A percentile compares a stretch with the other conserved stretches of the same genome.
Conservation (phyloP, 2,888 invertebrate species). For the Liopterus haemorrhoidalis region DNA sequence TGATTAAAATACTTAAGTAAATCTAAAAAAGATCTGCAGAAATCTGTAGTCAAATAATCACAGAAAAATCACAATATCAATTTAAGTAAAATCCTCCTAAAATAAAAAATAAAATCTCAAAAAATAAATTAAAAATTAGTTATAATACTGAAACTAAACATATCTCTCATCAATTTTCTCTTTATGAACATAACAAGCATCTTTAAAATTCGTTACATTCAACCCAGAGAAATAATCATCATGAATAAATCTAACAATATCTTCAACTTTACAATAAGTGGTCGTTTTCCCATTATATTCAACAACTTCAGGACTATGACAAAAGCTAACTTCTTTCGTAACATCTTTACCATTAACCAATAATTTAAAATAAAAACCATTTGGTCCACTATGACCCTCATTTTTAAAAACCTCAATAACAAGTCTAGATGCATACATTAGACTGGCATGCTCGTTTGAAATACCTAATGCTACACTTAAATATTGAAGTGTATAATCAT, state of each 20-base stretch:
- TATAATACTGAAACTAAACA: too few relatives aligned
- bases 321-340: slow-evolving; percentile 75
- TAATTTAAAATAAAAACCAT: slow-evolving; percentile 74
- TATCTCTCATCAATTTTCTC: slow-evolving; percentile 12
- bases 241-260: slow-evolving; percentile 79
- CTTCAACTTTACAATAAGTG: slow-evolving; percentile 77
- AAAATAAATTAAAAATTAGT: too few relatives aligned
- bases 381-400: slow-evolving; percentile 48
- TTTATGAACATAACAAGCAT: slow-evolving; percentile 56
- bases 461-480: slow-evolving; percentile 75
- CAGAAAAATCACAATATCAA: slow-evolving; percentile 7
- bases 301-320: slow-evolving; percentile 56
- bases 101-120: slow-evolving; percentile 19
- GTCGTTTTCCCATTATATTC: slow-evolving; percentile 50
- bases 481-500: slow-evolving; percentile 85
- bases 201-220: slow-evolving; percentile 84
- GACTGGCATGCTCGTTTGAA: slow-evolving; percentile 56
- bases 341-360: slow-evolving; percentile 83
- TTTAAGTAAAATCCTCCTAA: neutral
- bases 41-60: too few relatives aligned
- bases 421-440: slow-evolving; percentile 81
- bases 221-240: slow-evolving; percentile 78
- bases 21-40: too few relatives aligned
- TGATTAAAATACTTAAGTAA: too few relatives aligned
- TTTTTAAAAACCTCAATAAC: slow-evolving; percentile 83